Evolutionary conservation across 2,797 vertebrate genomes (phyloP).

Genomic region (Onychomys torridus): DNA sequence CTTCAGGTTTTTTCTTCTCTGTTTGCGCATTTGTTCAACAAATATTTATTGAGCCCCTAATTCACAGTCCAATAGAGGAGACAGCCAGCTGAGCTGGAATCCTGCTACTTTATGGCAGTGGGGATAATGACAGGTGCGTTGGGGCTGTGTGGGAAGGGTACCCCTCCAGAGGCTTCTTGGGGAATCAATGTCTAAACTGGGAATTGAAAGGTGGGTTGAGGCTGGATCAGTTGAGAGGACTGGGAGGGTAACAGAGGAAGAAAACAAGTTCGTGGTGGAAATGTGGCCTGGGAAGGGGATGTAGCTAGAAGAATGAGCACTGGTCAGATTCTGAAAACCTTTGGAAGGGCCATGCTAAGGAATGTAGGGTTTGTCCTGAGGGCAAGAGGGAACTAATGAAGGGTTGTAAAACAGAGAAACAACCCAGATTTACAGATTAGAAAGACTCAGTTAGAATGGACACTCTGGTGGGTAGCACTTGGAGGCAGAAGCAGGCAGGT

Average conservation of each 20-base stretch:
- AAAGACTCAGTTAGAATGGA: neutral
- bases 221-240: neutral
- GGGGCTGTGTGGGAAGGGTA: neutral
- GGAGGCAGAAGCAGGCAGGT: neutral
- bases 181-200: conserved; percentile 28
- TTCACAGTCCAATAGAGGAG: conserved; percentile 52
- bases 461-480: neutral
- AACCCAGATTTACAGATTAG: conserved; percentile 20
- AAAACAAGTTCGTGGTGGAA: neutral
- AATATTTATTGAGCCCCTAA: conserved; percentile 66
- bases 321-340: neutral
- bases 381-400: neutral
- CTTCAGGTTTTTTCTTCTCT: conserved; percentile 62
- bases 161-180: neutral
- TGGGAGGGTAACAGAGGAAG: neutral
- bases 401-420: neutral
- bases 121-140: neutral
- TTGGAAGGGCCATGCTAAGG: neutral
- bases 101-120: conserved; percentile 12
- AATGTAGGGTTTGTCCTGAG: neutral
- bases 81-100: conserved; percentile 19
- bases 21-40: conserved; percentile 64
- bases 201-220: conserved; percentile 7
- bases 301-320: neutral
- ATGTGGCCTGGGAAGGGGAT: neutral